Conservation (phyloP, 1,140 invertebrate genomes). For the Neuroterus valhalla region DNA sequence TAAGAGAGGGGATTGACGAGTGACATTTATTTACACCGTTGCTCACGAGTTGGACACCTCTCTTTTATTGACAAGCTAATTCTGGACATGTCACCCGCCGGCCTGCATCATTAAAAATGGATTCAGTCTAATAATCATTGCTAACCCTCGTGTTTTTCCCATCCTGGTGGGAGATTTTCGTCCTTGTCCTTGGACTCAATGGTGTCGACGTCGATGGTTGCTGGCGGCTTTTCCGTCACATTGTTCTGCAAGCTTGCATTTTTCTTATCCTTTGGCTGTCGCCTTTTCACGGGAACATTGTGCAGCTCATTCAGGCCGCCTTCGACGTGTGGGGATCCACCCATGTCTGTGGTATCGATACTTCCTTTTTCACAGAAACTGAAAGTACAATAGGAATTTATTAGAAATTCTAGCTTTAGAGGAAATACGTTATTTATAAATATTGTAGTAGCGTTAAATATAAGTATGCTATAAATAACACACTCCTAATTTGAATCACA, state of each 20-base stretch:
- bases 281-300: conserved; percentile 83
- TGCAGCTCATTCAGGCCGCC: conserved; percentile 85
- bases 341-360: conserved; percentile 76
- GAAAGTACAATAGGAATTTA: conserved; percentile 69
- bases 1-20: too few species aligned
- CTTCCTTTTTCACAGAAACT: conserved; percentile 78
- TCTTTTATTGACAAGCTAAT: too few species aligned
- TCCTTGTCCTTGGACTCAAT: conserved; percentile 74
- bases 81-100: too few species aligned
- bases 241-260: conserved; percentile 68
- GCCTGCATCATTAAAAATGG: too few species aligned
- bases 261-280: conserved; percentile 74
- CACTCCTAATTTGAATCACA: too few species aligned
- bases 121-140: too few species aligned
- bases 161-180: conserved; percentile 85
- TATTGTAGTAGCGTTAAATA: too few species aligned
- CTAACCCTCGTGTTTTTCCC: conserved; percentile 95
- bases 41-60: too few species aligned
- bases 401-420: not conserved
- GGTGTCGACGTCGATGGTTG: conserved; percentile 71
- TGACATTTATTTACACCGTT: too few species aligned
- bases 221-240: conserved; percentile 66
- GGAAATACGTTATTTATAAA: too few species aligned
- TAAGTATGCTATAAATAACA: too few species aligned
- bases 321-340: conserved; percentile 79